Conservation (phyloP, 1,140 invertebrate genomes). For the Eurosta solidaginis region DNA sequence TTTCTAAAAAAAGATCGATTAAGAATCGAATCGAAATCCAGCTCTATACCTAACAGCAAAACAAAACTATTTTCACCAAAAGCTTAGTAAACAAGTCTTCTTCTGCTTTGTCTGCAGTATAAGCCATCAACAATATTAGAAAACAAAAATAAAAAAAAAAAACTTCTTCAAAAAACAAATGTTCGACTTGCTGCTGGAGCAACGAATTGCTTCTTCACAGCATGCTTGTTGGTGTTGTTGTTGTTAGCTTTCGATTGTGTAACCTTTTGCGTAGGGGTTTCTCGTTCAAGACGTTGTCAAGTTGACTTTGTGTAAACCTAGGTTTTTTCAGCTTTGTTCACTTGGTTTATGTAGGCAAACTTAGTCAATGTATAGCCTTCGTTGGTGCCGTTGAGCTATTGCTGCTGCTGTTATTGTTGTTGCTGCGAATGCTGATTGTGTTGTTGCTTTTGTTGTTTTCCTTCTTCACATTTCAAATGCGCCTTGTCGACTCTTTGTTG, state of each 20-base stretch:
- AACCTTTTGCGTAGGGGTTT: conserved; percentile 19
- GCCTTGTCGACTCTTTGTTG: not conserved
- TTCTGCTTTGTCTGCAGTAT: not conserved
- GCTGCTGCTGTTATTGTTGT: not conserved
- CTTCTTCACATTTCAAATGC: not conserved
- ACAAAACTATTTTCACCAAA: not conserved
- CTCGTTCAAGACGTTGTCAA: not conserved
- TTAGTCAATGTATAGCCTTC: not conserved
- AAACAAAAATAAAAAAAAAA: not conserved
- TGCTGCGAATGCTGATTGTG: too few relatives aligned
- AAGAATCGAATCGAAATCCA: too few relatives aligned
- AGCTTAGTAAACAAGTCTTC: not conserved
- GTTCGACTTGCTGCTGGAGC: not conserved
- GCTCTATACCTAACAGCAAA: too few relatives aligned
- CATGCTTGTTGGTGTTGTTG: not conserved
- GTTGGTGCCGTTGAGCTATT: not conserved
- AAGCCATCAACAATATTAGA: too few relatives aligned
- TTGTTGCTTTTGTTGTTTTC: not conserved
- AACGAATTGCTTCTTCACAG: not conserved
- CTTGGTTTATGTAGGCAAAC: too few relatives aligned
- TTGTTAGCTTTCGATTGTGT: conserved; percentile 2
- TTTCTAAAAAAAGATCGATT: too few relatives aligned
- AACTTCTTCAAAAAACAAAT: not conserved
- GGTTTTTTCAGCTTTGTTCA: too few relatives aligned
- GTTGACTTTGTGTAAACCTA: not conserved